Evolutionary conservation across 2,113 vertebrate genomes (phyloP), one percentile per base, ranked within the genome.

Genomic region (Natator depressus): DNA sequence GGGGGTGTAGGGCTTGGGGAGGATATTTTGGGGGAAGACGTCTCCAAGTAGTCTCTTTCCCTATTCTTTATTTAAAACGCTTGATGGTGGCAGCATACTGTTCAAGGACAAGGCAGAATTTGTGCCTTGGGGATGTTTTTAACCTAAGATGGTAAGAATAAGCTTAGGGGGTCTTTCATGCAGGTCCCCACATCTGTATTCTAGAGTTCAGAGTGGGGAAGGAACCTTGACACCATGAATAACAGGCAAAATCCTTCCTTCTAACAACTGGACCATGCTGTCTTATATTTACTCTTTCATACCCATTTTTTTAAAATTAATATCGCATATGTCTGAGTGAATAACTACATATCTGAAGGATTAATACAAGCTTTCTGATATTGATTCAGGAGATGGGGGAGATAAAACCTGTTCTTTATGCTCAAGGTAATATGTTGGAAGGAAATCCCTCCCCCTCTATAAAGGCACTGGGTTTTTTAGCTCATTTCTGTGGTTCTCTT

Each of bases 231-330:
- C 42, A 42, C 42, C 42, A 46, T 2, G 29, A 80, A 24, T 1
- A 29, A 22, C 0, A 80, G 59, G 27, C 51, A 87, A 38, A 85
- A 6, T 22, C 62, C 27, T 5, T 19, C 20, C 6, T 62, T 51
- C 16, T 49, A 19, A 13, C n/a, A 84, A 12, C 55, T 31, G 53
- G 62, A 20, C 84, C 83, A 72, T 0, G 0, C 25, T 47, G 22
- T n/a, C 38, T 80, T 89, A 79, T 65, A 11, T 27, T 9, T 65
- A 6, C 65, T 24, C 31, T 42, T 69, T 22, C 2, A 47, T 42
- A 9, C 3, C 51, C 27, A 51, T 24, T 13, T 80, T 16, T 7
- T 31, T 38, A 20, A 20, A 4, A 50, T 50, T 5, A 42, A 24
- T 29, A 20, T 0, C 5, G 2, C 5, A 4, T n/a, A 14, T 1